Percentiles rank a stretch among this genome's conserved stretches.
These are phyloP conservation scores for Disparrhopalites patrizii DNA, from an alignment of 2,888 invertebrate species.

Conservation along the genomic window DNA sequence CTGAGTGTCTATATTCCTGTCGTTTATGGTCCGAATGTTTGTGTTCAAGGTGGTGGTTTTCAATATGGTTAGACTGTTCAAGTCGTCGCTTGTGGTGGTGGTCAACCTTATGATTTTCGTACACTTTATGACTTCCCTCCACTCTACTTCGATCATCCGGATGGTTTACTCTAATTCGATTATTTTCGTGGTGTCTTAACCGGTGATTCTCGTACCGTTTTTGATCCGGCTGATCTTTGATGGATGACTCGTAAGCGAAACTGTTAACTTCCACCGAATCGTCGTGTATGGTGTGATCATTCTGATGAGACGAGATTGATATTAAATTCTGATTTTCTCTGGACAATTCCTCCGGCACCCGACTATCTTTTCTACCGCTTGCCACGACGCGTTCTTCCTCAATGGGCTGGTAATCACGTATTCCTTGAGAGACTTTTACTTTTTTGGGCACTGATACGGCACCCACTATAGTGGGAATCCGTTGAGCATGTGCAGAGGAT, in stretches of 20 bases:
- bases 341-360: background rate
- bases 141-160: background rate
- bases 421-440: background rate
- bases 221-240: background rate
- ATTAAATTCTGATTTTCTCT: background rate
- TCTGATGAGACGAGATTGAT: background rate
- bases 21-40: background rate
- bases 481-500: constrained; percentile 1
- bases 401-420: constrained; percentile 8
- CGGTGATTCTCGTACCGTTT: constrained; percentile 1
- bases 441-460: background rate
- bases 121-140: background rate
- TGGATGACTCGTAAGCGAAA: too few species aligned
- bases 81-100: background rate
- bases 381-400: background rate
- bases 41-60: background rate
- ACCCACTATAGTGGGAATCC: background rate
- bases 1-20: background rate
- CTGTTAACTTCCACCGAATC: background rate
- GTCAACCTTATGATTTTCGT: constrained; percentile 6
- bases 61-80: background rate
- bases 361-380: background rate
- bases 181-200: constrained; percentile 1
- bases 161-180: background rate
- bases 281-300: background rate